Conservation (phyloP, 1,140 invertebrate genomes). For the Sitobion miscanthi region DNA sequence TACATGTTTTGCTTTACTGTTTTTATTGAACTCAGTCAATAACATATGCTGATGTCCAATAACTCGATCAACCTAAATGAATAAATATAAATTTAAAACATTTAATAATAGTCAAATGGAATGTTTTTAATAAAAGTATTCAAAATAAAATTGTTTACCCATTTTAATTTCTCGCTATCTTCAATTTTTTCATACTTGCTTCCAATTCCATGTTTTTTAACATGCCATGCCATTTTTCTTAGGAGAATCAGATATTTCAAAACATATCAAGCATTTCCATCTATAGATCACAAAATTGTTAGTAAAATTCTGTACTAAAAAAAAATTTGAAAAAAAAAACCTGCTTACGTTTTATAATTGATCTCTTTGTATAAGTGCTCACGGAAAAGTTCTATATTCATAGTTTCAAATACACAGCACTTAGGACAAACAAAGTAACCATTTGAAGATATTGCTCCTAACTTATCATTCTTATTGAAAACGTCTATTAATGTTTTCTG, state of each 20-base stretch:
- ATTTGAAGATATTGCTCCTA: constrained; percentile 9
- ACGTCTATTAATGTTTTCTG: neutral
- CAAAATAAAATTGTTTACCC: constrained; percentile 17
- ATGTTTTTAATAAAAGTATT: neutral
- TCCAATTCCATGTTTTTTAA: constrained; percentile 38
- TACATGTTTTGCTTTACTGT: neutral
- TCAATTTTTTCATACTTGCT: constrained; percentile 44
- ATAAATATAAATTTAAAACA: neutral
- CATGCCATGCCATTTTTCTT: constrained; percentile 55
- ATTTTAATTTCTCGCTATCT: neutral
- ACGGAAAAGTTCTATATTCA: neutral
- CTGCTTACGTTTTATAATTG: constrained; percentile 28
- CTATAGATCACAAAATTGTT: neutral
- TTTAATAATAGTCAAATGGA: neutral
- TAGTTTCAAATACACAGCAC: neutral
- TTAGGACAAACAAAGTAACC: constrained; percentile 23
- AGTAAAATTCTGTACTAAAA: neutral
- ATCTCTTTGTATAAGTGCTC: constrained; percentile 37
- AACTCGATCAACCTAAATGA: constrained; percentile 4
- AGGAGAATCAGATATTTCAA: constrained; percentile 41
- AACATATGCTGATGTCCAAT: constrained; percentile 16
- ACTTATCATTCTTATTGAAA: constrained; percentile 7
- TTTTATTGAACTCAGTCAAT: neutral
- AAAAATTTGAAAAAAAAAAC: neutral
- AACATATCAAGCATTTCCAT: constrained; percentile 42